These are phyloP conservation scores for Dermatemys mawii DNA, from an alignment of 2,113 vertebrate species.

Conservation along the genomic window DNA sequence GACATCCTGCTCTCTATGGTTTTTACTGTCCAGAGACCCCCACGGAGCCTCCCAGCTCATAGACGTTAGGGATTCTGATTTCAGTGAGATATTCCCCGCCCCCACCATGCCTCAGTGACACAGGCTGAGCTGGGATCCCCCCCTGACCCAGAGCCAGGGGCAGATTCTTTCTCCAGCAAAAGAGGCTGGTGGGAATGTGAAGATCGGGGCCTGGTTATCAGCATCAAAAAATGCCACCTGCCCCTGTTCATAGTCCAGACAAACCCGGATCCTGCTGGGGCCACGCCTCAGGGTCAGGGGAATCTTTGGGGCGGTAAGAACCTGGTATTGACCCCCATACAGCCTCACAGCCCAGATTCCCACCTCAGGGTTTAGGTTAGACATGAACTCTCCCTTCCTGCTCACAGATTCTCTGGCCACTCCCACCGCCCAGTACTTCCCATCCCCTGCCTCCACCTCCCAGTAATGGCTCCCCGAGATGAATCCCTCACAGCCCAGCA, in stretches of 20 bases:
- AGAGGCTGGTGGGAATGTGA: neutral
- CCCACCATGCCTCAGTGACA: neutral
- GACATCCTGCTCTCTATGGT: too few species aligned
- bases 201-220: neutral
- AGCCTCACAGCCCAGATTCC: neutral
- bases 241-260: neutral
- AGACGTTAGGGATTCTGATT: too few species aligned
- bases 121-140: neutral
- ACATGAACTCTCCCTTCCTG: neutral
- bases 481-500: neutral
- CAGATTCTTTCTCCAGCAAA: neutral
- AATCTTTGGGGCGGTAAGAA: neutral
- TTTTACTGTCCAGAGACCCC: too few species aligned
- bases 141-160: neutral
- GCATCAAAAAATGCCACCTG: neutral
- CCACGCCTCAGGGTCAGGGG: neutral
- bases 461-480: conserved; percentile 13
- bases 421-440: conserved; percentile 2
- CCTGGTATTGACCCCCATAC: neutral
- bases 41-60: too few species aligned
- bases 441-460: neutral
- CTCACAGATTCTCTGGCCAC: neutral
- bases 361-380: neutral
- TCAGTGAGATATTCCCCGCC: too few species aligned
- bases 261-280: neutral